These are phyloP conservation scores for Epirrita christyi DNA, from an alignment of 2,888 invertebrate species.

Conservation along the genomic window DNA sequence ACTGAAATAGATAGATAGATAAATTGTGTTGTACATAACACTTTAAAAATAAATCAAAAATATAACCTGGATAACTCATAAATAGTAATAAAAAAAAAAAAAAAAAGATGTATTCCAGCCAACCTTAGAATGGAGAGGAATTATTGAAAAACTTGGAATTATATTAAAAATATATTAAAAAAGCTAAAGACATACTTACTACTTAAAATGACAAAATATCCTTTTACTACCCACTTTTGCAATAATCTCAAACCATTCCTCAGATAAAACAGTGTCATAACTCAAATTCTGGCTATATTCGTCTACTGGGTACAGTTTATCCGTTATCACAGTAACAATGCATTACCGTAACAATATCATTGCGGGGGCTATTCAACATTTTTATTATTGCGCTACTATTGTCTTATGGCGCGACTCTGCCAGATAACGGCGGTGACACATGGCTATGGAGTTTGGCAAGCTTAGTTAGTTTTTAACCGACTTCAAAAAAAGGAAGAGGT, in stretches of 20 bases:
- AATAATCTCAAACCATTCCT: constrained; percentile 12
- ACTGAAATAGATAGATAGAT: too few relatives aligned
- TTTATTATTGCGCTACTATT: constrained; percentile 85
- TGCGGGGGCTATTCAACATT: constrained; percentile 84
- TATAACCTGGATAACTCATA: too few relatives aligned
- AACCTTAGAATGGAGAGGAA: too few relatives aligned
- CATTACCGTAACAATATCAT: constrained; percentile 81
- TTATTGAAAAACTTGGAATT: too few relatives aligned
- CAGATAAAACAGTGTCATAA: constrained; percentile 47
- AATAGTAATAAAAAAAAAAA: too few relatives aligned
- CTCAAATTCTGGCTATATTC: constrained; percentile 50
- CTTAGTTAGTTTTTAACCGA: neutral
- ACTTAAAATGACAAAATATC: too few relatives aligned
- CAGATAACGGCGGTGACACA: constrained; percentile 69
- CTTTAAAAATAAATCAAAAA: too few relatives aligned
- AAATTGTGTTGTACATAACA: too few relatives aligned
- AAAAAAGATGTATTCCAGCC: too few relatives aligned
- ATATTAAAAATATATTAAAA: too few relatives aligned
- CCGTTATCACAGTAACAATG: constrained; percentile 81
- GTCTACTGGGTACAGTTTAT: constrained; percentile 84
- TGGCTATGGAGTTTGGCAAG: constrained; percentile 17
- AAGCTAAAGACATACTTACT: too few relatives aligned
- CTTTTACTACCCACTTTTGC: neutral
- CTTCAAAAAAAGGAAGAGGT: too few relatives aligned
- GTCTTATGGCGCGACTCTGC: constrained; percentile 80